Base-by-base conservation (phyloP, 1,140 invertebrate species). In the Carposina sasakii region DNA sequence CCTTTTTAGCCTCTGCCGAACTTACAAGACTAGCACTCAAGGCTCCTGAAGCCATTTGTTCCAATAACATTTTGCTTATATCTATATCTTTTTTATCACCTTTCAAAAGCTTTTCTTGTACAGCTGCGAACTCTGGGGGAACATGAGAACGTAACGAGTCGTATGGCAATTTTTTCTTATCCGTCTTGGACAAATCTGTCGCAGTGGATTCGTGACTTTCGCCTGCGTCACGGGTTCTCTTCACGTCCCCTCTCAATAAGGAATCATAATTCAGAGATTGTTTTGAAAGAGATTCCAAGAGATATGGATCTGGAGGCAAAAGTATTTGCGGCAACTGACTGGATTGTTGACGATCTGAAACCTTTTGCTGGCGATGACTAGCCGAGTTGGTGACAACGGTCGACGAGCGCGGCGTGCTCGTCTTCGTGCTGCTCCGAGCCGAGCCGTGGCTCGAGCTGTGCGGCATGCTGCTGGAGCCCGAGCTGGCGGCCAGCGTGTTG, bases 401-500 rank as follows among this genome's bases (percentile, higher is more conserved):
- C 9, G 85, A 74, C 9, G 87, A 84, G 47, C 86, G 66, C 2
- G 85, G 73, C 6, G 87, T 86, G 42, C 87, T 87, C 4, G 85
- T 79, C 69, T 88, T 88, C 4, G 78, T 74, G 41, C 67, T 72
- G 42, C 60, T 76, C 17, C 76, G 74, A 13, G 54, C 34, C 10
- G 85, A 79, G 28, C 67, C 68, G 24, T 82, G 76, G 37, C 83
- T 81, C 10, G 70, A 72, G 63, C 65, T 69, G 59, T 87, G 85
- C n/a, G n/a, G n/a, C 41, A 85, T 57, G 44, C 86, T 83, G 2
- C 87, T 70, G 1, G 86, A 82, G 19, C 88, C 83, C 3, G 91
- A 89, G 51, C 88, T 89, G 26, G 89, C 85, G 6, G 89, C 83
- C 30, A 87, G 79, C 46, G 91, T 92, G 67, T 94, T 94, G 20